These are phyloP conservation scores for Bedellia somnulentella DNA, from an alignment of 2,888 invertebrate genomes.

Conservation along the genomic window DNA sequence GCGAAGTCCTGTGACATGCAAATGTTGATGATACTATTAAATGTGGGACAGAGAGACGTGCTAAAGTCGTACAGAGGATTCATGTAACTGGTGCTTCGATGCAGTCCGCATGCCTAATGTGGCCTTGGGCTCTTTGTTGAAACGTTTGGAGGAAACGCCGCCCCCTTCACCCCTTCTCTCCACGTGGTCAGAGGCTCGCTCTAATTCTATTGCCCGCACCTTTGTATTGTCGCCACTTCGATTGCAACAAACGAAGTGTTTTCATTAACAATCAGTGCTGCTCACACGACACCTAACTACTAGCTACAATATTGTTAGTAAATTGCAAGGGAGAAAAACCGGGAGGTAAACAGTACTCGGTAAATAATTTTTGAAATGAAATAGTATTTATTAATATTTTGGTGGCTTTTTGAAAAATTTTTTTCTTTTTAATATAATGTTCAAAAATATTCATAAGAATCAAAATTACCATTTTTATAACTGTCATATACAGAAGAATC, in stretches of 20 bases:
- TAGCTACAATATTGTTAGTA: too few species aligned
- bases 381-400: too few species aligned
- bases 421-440: too few species aligned
- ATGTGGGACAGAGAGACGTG: constrained; percentile 36
- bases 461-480: too few species aligned
- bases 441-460: too few species aligned
- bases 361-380: too few species aligned
- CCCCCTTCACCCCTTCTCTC: constrained; percentile 8
- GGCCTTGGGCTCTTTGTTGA: too few species aligned
- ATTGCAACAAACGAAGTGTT: constrained; percentile 21
- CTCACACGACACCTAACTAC: too few species aligned
- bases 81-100: constrained; percentile 4
- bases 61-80: constrained; percentile 17
- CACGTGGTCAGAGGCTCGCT: constrained; percentile 20
- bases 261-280: constrained; percentile 5
- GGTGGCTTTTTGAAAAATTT: too few species aligned
- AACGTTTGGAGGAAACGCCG: constrained; percentile 18
- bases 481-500: too few species aligned
- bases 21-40: constrained; percentile 57
- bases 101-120: constrained; percentile 5
- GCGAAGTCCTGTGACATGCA: constrained; percentile 48
- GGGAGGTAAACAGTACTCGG: too few species aligned
- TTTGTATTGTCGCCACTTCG: constrained; percentile 17
- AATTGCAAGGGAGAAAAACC: too few species aligned
- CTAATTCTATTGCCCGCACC: constrained; percentile 33